These are phyloP conservation scores for Chlamydotis undulata DNA, from an alignment of 2,113 vertebrate species.

Conservation along the genomic window DNA sequence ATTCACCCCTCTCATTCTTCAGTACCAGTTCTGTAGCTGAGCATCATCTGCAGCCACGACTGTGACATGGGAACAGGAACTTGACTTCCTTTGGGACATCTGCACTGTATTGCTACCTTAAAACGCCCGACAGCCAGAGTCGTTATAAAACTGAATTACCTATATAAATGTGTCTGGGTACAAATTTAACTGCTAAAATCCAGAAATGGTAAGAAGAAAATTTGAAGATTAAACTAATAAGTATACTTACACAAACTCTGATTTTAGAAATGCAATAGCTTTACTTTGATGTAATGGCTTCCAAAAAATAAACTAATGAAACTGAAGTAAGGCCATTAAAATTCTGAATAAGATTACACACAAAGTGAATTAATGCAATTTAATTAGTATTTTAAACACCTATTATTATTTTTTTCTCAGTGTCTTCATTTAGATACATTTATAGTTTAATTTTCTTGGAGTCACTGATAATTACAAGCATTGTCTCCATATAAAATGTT, in stretches of 20 bases:
- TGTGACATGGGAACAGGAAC: not conserved
- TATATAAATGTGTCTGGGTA: too few relatives aligned
- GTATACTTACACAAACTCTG: fast-evolving
- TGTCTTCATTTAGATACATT: not conserved
- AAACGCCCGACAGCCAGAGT: not conserved
- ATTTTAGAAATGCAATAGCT: not conserved
- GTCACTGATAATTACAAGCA: not conserved
- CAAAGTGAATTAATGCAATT: not conserved
- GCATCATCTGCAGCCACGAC: fast-evolving
- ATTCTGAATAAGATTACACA: not conserved
- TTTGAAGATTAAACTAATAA: not conserved
- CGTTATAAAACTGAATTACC: not conserved
- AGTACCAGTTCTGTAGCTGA: not conserved
- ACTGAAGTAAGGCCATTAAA: not conserved
- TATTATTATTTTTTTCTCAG: not conserved
- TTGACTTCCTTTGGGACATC: not conserved
- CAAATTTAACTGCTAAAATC: not conserved
- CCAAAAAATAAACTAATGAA: not conserved
- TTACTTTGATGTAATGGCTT: not conserved
- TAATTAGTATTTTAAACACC: not conserved
- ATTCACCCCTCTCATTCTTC: not conserved
- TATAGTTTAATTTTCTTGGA: not conserved
- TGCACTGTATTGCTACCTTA: not conserved
- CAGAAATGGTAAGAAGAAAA: not conserved
- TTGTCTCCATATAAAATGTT: not conserved